phyloP scores from a whole-genome alignment of 2,888 invertebrate species.

The Mesochorus sp. region DNA sequence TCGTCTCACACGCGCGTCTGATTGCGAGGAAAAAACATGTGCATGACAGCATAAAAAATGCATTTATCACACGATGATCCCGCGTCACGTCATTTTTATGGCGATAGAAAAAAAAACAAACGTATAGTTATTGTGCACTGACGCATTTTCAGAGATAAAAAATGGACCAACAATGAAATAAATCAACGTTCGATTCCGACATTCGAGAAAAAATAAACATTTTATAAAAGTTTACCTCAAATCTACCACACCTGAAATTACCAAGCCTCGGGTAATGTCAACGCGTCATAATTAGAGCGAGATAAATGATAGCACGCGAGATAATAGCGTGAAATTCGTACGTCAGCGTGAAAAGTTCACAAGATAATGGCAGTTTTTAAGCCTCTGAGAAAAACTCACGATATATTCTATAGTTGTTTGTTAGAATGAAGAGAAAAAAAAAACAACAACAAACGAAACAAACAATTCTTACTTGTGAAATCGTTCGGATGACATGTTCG shows the following conservation, averaged over 20 bases:
- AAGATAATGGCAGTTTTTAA: neutral
- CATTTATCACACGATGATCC: neutral
- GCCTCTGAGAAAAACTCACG: too few relatives aligned
- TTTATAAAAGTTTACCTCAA: neutral
- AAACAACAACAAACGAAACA: neutral
- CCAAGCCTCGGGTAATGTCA: constrained; percentile 36
- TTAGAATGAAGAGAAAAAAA: constrained; percentile 6
- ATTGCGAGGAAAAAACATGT: neutral
- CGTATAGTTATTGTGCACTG: too few relatives aligned
- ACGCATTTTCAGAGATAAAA: too few relatives aligned
- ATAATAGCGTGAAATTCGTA: constrained; percentile 25
- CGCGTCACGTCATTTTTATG: neutral
- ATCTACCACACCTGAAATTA: constrained; percentile 21
- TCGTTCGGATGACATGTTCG: constrained; percentile 77
- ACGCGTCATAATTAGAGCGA: constrained; percentile 20
- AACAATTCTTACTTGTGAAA: constrained; percentile 78
- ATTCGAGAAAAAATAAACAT: too few relatives aligned
- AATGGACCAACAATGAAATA: too few relatives aligned
- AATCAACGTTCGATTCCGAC: neutral
- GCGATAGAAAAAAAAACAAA: neutral
- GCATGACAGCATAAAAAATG: neutral
- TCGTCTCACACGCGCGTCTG: neutral
- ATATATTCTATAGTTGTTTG: neutral
- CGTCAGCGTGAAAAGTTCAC: neutral
- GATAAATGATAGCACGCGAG: constrained; percentile 22